A percentile compares a stretch with the other conserved stretches of the same genome.
Conservation (phyloP, 2,113 vertebrate genomes). For the human region GRCh38 chr6:55744001-55744500, state of each 20-base stretch:
- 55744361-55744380: not conserved
- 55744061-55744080: not conserved
- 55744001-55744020: not conserved
- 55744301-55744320: not conserved
- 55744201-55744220: not conserved
- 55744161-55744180: not conserved
- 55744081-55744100: not conserved
- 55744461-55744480: not conserved
- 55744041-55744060: accelerated
- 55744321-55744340: not conserved
- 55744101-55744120: not conserved
- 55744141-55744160: not conserved
- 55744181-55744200: not conserved
- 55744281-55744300: not conserved
- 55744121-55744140: not conserved
- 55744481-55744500: not conserved
- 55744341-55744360: not conserved
- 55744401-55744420: not conserved
- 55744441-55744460: not conserved
- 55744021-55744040: accelerated
- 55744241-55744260: not conserved
- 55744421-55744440: not conserved
- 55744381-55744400: not conserved
- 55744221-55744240: not conserved
- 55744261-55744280: not conserved